Evolutionary conservation across 2,797 vertebrate species (phyloP).

Genomic region (Glossophaga mutica): DNA sequence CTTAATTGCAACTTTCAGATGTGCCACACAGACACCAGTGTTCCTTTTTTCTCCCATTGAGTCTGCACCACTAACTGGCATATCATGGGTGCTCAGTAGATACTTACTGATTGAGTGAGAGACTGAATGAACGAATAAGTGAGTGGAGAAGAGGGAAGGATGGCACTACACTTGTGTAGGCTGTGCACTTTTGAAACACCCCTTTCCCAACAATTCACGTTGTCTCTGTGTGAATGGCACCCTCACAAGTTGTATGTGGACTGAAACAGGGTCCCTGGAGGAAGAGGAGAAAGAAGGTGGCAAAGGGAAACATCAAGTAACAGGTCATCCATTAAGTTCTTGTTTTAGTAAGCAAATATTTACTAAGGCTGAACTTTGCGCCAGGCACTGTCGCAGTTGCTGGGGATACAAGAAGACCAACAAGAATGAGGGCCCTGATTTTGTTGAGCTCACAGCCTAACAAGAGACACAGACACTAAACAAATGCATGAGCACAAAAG

Average conservation of each 20-base stretch:
- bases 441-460: not conserved
- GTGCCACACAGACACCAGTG: no score
- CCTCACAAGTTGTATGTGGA: not conserved
- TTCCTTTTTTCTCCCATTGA: not conserved
- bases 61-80: not conserved
- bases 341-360: not conserved
- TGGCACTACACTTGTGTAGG: not conserved
- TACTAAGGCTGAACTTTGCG: not conserved
- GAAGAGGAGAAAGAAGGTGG: not conserved
- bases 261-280: not conserved
- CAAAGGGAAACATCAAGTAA: not conserved
- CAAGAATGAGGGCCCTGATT: not conserved
- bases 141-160: not conserved
- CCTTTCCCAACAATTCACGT: not conserved
- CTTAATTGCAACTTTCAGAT: not conserved
- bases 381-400: not conserved
- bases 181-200: not conserved
- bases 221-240: fast-evolving
- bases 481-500: not conserved
- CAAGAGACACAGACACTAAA: not conserved
- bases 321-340: not conserved
- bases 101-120: not conserved
- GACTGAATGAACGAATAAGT: not conserved
- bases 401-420: not conserved
- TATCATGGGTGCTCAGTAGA: not conserved